Base-by-base conservation (phyloP, 2,888 invertebrate genomes). In the Beris chalybata region DNA sequence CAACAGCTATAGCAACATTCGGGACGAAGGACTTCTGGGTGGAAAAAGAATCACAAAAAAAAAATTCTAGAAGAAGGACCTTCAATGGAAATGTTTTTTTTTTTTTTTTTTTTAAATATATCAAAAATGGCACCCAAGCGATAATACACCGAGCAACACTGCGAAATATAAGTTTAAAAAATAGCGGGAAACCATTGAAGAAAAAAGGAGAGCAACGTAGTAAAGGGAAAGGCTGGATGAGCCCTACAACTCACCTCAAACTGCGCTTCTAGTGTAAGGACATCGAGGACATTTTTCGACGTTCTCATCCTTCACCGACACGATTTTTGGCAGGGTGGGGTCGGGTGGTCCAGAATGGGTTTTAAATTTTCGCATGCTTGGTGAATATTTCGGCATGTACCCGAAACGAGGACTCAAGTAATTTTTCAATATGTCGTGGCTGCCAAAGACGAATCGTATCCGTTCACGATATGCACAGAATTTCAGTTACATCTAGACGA, bases 341-440 rank as follows among this genome's bases (percentile, higher is more conserved):
- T 38, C 38, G 38, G 38, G 38, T 38, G 38, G 38, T 38, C 38
- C 38, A 38, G 38, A 9, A 38, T 3, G 9, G 38, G 38, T 38
- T 38, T 7, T 9, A 66, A 66, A 66, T 66, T 66, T 66, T 66
- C 66, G 66, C 66, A 66, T 66, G 66, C 66, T 57, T 66, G 44
- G 50, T 66, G 66, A 66, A 66, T 58, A 66, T 66, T 66, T 58
- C 44, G 59, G 53, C 45, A 38, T 38, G 38, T 38, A 38, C 38
- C 3, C 38, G 9, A 38, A 44, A 59, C 45, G 58, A 58, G 50
- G 57, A 32, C 47, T 52, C 48, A 12, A 59, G 66, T 66, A 58
- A 66, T 66, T 66, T 66, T 66, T 66, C 66, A 66, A 59, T 66
- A 66, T 66, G 66, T 66, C 66, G 52, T 66, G 66, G 66, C 66